A percentile compares a stretch with the other conserved stretches of the same genome.
These are phyloP conservation scores for Sphyrna mokarran DNA, from an alignment of 2,113 vertebrate species.

Conservation along the genomic window DNA sequence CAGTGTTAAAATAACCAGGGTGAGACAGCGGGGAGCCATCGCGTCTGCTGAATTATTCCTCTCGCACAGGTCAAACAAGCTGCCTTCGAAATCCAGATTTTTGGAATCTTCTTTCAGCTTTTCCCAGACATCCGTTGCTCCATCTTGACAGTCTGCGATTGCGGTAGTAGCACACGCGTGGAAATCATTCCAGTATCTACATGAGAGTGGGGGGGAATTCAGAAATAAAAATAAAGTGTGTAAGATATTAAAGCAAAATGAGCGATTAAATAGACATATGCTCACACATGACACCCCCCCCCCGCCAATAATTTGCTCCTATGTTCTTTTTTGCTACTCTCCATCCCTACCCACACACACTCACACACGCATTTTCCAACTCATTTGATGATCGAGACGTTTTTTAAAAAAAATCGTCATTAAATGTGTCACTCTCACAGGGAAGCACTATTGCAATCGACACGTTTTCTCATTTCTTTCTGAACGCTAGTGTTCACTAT, in stretches of 20 bases:
- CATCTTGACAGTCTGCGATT: slow-evolving; percentile 95
- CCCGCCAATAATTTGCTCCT: neutral
- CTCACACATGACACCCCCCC: neutral
- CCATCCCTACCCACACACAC: neutral
- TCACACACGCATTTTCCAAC: neutral
- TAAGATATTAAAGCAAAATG: neutral
- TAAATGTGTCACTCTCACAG: neutral
- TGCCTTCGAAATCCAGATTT: slow-evolving; percentile 91
- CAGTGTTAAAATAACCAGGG: slow-evolving; percentile 67
- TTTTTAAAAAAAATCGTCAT: neutral
- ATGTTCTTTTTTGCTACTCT: neutral
- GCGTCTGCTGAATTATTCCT: slow-evolving; percentile 64
- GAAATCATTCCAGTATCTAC: slow-evolving; percentile 95
- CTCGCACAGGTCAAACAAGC: slow-evolving; percentile 93
- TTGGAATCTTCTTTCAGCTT: slow-evolving; percentile 93
- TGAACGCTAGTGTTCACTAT: neutral
- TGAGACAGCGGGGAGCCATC: slow-evolving; percentile 50
- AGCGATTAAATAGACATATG: neutral
- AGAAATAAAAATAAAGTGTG: neutral
- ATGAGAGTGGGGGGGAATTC: slow-evolving; percentile 40
- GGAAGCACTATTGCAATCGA: neutral
- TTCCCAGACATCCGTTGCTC: slow-evolving; percentile 92
- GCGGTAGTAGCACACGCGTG: slow-evolving; percentile 89
- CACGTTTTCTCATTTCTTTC: neutral
- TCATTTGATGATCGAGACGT: neutral